Base-by-base conservation (phyloP, 92 coral and sea anemone genomes). In the Epizoanthus ramosus region DNA sequence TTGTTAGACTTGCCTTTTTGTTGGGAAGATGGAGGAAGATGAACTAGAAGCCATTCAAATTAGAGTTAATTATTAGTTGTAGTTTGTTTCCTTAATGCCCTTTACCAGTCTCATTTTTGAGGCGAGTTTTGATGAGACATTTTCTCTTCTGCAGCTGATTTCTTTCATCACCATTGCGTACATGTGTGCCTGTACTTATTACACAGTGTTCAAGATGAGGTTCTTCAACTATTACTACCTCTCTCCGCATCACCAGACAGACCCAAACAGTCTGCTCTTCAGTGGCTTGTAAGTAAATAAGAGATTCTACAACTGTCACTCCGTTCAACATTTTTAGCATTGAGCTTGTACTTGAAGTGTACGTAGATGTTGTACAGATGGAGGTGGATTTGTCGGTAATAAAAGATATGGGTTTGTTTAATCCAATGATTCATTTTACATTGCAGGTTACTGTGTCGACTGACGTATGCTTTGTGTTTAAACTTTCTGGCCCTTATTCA, bases 231-330 rank as follows among this genome's bases (percentile, higher is more conserved):
- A 94, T 68, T 97, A 97, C 74, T 94, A 94, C 85, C 92, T 97
- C 70, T 95, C 99, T 21, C 98, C 99, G 17, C 91, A 97, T 71
- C 99, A 97, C 74, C 98, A 97, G 88, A 97, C 99, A 18, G 99
- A 97, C 68, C 98, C 99, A 17, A 94, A 97, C 74, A 97, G 99
- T 85, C 91, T 97, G 76, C 90, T 97, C 25, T 97, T 97, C 85
- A 97, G 99, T 90, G 99, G 99, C 45, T 87, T 97, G 99, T 97
- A 90, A 97, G 99, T 88, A 87, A 21, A 24, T n/a, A 37, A 37
- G 43, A 37, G 43, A 37, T 37, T 37, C 43, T 37, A 3, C 43
- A 37, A 37, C 43, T 37, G 3, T 37, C 3, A 37, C 43, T 37
- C 4, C 4, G 2, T 4, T 35, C 39, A 2, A 35, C 39, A 35